A percentile compares a stretch with the other conserved stretches of the same genome.
phyloP scores from a whole-genome alignment of 2,113 vertebrate species.

The Labrus mixtus region DNA sequence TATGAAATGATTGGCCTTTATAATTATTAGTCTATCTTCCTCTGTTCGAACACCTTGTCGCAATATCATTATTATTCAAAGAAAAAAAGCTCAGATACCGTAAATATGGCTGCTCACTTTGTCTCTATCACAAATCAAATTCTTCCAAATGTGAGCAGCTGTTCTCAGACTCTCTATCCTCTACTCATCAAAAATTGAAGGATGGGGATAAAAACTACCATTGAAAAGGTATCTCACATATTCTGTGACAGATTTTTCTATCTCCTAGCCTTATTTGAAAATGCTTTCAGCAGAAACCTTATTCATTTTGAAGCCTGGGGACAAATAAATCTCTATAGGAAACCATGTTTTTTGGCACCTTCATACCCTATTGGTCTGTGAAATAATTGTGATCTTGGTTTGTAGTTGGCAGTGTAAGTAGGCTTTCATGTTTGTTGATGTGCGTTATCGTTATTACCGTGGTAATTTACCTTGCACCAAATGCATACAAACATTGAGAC shows the following conservation, averaged over 20 bases:
- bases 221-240: conserved; percentile 27
- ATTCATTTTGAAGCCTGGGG: conserved; percentile 36
- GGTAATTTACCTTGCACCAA: too few relatives aligned
- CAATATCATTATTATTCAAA: conserved; percentile 25
- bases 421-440: conserved; percentile 14
- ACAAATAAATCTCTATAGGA: conserved; percentile 44
- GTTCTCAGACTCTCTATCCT: conserved; percentile 25
- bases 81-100: conserved; percentile 40
- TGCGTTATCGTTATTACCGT: too few relatives aligned
- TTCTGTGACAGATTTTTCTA: conserved; percentile 38
- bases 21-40: conserved; percentile 26
- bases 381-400: conserved; percentile 14
- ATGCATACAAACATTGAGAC: too few relatives aligned
- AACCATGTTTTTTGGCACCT: conserved; percentile 17
- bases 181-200: conserved; percentile 45
- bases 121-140: conserved; percentile 17
- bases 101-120: conserved; percentile 30
- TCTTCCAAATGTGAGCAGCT: conserved; percentile 12
- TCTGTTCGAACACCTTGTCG: conserved; percentile 20
- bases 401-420: conserved; percentile 26
- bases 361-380: conserved; percentile 4
- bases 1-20: conserved; percentile 28
- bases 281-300: conserved; percentile 27
- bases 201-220: conserved; percentile 38
- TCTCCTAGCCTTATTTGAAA: conserved; percentile 34